Conservation (phyloP, 2,113 vertebrate species). For the Thinocorus orbignyianus region DNA sequence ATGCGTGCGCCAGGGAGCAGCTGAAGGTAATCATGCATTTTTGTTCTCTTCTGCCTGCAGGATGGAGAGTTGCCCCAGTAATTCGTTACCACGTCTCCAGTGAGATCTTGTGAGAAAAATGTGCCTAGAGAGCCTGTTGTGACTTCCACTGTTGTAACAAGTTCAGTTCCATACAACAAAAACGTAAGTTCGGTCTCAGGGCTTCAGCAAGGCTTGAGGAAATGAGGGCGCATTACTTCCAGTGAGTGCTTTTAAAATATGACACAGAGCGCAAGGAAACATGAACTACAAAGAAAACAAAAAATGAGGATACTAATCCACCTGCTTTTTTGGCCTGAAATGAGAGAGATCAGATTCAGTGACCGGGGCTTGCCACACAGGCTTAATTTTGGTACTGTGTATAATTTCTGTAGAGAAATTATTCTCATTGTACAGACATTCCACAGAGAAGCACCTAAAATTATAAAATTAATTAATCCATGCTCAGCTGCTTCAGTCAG, state of each 20-base stretch:
- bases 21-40: not conserved
- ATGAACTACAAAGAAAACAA: not conserved
- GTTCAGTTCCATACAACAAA: not conserved
- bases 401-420: not conserved
- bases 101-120: not conserved
- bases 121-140: not conserved
- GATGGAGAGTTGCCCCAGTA: not conserved
- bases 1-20: not conserved
- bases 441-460: not conserved
- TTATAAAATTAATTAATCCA: not conserved
- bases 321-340: not conserved
- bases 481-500: not conserved
- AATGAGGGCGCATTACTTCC: constrained; percentile 26
- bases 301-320: not conserved
- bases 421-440: not conserved
- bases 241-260: constrained; percentile 18
- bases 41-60: not conserved
- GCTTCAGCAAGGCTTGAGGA: not conserved
- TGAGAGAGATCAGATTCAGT: not conserved
- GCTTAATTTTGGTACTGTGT: not conserved
- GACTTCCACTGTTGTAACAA: not conserved
- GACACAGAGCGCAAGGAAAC: not conserved
- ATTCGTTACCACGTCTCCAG: not conserved
- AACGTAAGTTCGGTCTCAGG: not conserved
- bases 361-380: not conserved